Base-by-base conservation (phyloP, 1,140 invertebrate species). In the Drosophila pachea region DNA sequence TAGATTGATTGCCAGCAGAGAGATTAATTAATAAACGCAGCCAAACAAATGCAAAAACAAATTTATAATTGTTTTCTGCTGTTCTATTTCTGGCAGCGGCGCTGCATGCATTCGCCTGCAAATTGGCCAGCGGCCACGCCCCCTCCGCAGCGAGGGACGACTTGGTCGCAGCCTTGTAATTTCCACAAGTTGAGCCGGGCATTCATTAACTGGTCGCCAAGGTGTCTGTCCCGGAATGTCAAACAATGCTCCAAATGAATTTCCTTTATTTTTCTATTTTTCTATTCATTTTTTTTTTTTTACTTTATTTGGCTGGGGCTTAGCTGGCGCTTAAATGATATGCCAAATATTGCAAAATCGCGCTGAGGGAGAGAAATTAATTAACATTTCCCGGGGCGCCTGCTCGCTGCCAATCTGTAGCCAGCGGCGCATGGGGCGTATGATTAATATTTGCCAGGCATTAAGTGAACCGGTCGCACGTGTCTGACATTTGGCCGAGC, bases 11-110 rank as follows among this genome's bases (percentile, higher is more conserved):
- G 79, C 59, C 42, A 42, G 45, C 7, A 33, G 60, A 55, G 45
- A 65, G 68, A 86, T 79, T 84, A 84, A 84, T 84, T 84, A 84
- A 84, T 86, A 84, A 86, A 75, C 79, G 72, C 79, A 68, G 64
- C 45, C 22, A 35, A 53, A 52, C 52, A 64, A 49, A 68, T 47
- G 35, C 52, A 58, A 58, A 65, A 77, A 77, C 74, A 71, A 82
- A 81, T 83, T 83, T 83, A 72, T 67, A 71, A 71, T 71, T 67
- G 55, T 72, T 9, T 6, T 66, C 16, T 31, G 38, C 16, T 9
- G 4, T 43, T 7, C n/a, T 61, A 14, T n/a, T 31, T 22, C 4
- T 54, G 35, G 5, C 36, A 56, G 38, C 32, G 33, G 1, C 33
- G 9, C 50, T 55, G 54, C 70, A 56, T 32, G 48, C 22, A 22